Conservation (phyloP, 2,797 vertebrate species). For the Acanthopagrus latus region DNA sequence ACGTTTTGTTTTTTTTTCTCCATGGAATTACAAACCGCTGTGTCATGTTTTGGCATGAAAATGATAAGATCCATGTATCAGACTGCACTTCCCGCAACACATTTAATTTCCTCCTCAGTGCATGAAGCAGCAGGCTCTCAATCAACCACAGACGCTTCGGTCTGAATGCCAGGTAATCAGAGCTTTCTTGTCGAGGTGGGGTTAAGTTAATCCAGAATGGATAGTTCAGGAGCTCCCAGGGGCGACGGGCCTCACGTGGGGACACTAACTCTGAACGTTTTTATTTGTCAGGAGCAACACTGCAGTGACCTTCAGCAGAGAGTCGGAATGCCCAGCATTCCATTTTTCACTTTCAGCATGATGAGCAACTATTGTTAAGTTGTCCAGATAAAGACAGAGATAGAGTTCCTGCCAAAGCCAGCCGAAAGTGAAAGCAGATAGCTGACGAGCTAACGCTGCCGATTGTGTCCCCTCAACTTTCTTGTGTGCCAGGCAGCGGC, state of each 20-base stretch:
- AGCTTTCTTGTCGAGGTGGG: background rate
- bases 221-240: background rate
- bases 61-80: background rate
- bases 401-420: too few species aligned
- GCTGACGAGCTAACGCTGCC: background rate
- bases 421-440: too few species aligned
- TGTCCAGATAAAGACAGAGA: too few species aligned
- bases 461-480: too few species aligned
- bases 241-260: background rate
- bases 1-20: background rate
- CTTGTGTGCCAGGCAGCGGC: too few species aligned
- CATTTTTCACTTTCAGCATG: background rate
- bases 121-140: background rate
- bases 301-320: background rate
- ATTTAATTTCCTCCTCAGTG: background rate
- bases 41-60: background rate
- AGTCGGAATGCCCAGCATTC: background rate
- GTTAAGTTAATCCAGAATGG: background rate
- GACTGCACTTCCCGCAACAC: too few species aligned
- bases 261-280: background rate
- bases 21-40: background rate
- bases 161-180: background rate
- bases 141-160: background rate
- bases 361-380: too few species aligned
- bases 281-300: too few species aligned